Evolutionary conservation across 2,113 vertebrate species (phyloP).

Genomic region (Anthoscopus minutus): DNA sequence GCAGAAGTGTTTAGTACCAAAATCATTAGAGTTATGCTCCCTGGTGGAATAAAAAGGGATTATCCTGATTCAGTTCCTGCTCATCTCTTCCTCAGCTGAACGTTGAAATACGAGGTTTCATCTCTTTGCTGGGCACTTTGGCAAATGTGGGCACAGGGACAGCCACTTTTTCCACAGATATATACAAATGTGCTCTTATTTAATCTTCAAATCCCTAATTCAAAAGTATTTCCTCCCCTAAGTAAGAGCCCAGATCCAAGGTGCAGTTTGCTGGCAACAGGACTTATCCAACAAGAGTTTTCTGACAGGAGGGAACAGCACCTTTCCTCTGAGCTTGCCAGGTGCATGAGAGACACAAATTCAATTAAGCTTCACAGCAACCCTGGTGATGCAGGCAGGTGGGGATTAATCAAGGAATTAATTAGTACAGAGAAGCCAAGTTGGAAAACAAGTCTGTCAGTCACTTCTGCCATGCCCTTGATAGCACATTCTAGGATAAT

Average conservation of each 20-base stretch:
- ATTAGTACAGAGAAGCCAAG: neutral
- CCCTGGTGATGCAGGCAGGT: neutral
- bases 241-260: neutral
- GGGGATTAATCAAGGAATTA: neutral
- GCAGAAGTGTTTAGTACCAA: neutral
- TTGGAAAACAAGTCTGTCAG: neutral
- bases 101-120: neutral
- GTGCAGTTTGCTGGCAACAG: neutral
- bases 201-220: neutral
- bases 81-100: neutral
- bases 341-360: neutral
- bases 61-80: neutral
- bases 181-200: neutral
- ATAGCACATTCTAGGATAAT: neutral
- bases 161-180: neutral
- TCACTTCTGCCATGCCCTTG: neutral
- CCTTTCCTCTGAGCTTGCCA: neutral
- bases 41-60: slow-evolving; percentile 17
- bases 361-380: neutral
- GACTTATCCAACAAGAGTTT: neutral
- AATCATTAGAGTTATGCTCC: neutral
- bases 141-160: neutral
- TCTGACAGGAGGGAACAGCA: neutral
- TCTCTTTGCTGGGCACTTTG: neutral
- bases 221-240: neutral